A percentile compares a stretch with the other conserved stretches of the same genome.
Conservation (phyloP, 2,888 invertebrate species). For the Acanthosepion pharaonis region DNA sequence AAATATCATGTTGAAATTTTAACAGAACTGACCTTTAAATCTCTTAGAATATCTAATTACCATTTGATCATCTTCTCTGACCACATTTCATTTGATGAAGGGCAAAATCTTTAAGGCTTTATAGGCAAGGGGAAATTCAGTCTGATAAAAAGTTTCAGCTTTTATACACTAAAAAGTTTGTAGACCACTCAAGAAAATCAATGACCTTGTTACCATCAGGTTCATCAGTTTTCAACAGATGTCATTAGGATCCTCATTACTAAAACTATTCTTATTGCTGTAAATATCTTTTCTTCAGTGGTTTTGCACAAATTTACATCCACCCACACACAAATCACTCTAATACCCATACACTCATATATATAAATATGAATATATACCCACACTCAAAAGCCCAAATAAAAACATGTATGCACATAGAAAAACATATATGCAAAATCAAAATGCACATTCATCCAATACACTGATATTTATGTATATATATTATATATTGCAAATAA, state of each 20-base stretch:
- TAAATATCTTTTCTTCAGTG: background rate
- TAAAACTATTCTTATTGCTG: background rate
- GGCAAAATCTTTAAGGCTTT: conserved; percentile 1
- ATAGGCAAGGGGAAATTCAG: background rate
- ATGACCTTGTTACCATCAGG: background rate
- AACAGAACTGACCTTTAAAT: background rate
- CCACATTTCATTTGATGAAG: background rate
- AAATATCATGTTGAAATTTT: background rate
- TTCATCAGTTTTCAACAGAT: background rate
- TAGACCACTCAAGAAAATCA: background rate
- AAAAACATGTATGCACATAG: background rate
- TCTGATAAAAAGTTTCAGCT: background rate
- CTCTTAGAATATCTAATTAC: background rate
- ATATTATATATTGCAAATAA: no score
- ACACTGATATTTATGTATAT: no score
- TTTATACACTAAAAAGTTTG: background rate
- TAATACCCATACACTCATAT: no score
- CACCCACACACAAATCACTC: no score
- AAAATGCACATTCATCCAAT: background rate
- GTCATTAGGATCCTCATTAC: conserved; percentile 3
- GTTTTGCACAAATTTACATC: background rate
- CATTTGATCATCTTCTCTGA: background rate
- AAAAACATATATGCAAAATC: background rate
- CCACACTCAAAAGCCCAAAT: background rate
- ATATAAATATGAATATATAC: background rate